Conservation (phyloP, 1,140 invertebrate genomes). For the Caenorhabditis remanei region DNA sequence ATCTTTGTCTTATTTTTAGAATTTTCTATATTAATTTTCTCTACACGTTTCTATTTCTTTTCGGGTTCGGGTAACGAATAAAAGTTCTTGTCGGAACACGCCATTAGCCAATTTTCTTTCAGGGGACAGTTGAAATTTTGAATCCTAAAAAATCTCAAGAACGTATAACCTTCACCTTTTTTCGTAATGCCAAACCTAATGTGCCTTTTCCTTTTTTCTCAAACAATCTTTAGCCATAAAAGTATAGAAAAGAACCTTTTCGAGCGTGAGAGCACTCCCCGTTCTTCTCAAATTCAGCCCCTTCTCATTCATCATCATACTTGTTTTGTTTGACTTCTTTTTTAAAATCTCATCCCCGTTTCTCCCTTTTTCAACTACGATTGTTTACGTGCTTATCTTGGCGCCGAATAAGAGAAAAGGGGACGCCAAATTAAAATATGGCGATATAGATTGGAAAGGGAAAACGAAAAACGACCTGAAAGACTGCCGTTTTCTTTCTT, state of each 20-base stretch:
- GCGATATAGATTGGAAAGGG: conserved; percentile 27
- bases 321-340: background rate
- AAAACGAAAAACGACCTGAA: background rate
- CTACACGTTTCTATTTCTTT: too few species aligned
- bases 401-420: background rate
- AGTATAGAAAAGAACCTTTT: background rate
- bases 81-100: too few species aligned
- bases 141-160: too few species aligned
- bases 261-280: background rate
- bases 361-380: background rate
- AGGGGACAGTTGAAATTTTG: too few species aligned
- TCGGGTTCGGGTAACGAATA: too few species aligned
- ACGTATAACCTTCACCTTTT: background rate
- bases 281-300: background rate
- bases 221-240: conserved; percentile 3
- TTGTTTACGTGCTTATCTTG: conserved; percentile 26
- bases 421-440: conserved; percentile 30
- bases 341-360: background rate
- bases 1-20: too few species aligned
- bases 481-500: background rate
- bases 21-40: too few species aligned
- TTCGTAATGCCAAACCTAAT: background rate
- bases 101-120: too few species aligned
- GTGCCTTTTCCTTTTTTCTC: background rate
- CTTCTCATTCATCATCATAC: background rate